Percentiles rank a stretch among this genome's conserved stretches.
phyloP scores from a whole-genome alignment of 1,140 invertebrate genomes.

The Phortica variegata region DNA sequence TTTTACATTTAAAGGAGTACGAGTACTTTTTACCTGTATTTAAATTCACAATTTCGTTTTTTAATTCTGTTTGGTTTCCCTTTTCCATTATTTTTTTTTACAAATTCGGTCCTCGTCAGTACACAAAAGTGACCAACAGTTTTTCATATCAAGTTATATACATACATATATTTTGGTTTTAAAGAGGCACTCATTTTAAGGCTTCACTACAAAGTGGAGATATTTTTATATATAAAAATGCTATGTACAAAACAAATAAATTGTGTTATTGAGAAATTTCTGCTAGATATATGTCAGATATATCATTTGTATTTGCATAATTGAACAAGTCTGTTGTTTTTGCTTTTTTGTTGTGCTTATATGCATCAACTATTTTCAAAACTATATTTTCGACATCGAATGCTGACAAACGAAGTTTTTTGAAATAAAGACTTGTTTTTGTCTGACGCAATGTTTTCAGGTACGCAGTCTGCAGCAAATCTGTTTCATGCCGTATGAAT shows the following conservation, averaged over 20 bases:
- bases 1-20: too few species aligned
- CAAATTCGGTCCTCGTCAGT: too few species aligned
- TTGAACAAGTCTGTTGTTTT: too few species aligned
- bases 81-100: slow-evolving; percentile 1
- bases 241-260: neutral
- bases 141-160: too few species aligned
- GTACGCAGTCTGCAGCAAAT: too few species aligned
- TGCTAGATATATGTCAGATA: neutral
- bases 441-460: too few species aligned
- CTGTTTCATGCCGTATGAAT: too few species aligned
- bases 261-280: too few species aligned
- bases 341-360: neutral
- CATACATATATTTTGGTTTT: neutral
- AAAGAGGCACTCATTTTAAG: slow-evolving; percentile 58
- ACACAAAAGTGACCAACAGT: too few species aligned
- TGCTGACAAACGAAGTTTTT: neutral
- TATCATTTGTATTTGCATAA: too few species aligned
- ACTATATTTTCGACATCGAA: too few species aligned
- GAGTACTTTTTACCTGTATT: too few species aligned
- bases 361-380: neutral
- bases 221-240: slow-evolving; percentile 10
- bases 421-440: neutral
- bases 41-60: slow-evolving; percentile 2
- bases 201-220: slow-evolving; percentile 58
- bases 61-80: slow-evolving; percentile 4